Evolutionary conservation across 2,888 invertebrate species (phyloP), one percentile per base, ranked within the genome.

Genomic region (Tillus elongatus): DNA sequence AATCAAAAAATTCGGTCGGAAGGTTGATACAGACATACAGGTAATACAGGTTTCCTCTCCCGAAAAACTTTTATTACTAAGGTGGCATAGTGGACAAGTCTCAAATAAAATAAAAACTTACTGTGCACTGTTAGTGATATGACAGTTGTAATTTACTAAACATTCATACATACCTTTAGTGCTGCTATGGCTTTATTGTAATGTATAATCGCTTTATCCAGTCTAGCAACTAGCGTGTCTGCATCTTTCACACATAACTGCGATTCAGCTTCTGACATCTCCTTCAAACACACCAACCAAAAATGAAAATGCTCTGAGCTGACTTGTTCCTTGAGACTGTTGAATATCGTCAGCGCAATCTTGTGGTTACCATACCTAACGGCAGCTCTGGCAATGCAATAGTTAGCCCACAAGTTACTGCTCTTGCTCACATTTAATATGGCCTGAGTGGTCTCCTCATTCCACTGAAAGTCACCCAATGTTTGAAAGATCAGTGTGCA

Each of bases 291-390:
- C 0, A 79, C 75, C 35, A 93, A 64, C 84, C 92, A 95, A 56
- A 90, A 88, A 56, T 91, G 86, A 32, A 86, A 77, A 51, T 89
- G 82, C 57, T 93, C 93, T 16, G 87, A 85, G 10, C 88, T 85
- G 0, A 62, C 66, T 51, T 65, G 68, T 49, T 76, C 74, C 12
- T 73, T 73, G n/a, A 79, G 58, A 26, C 63, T 62, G 32, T 63
- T 62, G 49, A 79, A 74, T 43, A 81, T 71, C 29, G 61, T 58
- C 2, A 71, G 66, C 1, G 78, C 77, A 30, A 78, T 68, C 37
- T 68, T 63, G 55, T 79, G 80, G 56, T 82, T 81, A 2, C 81
- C 79, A 53, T 79, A 86, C 71, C 91, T 74, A 11, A 89, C 76
- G 0, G 90, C 90, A 9, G 89, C 86, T 36, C 92, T 72, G 0